Evolutionary conservation across 2,888 invertebrate genomes (phyloP).

Genomic region (Mayetiola destructor): DNA sequence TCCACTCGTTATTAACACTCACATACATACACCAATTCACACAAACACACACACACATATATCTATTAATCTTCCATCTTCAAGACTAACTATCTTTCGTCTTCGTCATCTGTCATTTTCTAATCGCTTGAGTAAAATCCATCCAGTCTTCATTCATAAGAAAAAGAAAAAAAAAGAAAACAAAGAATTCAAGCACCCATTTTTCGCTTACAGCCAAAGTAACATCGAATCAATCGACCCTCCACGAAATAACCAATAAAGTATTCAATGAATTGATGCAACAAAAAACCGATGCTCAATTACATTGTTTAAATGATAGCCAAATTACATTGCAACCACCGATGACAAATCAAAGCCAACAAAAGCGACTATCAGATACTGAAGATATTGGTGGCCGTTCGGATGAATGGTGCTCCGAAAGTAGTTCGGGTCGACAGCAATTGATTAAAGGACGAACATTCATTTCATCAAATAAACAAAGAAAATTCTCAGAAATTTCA

Average conservation of each 20-base stretch:
- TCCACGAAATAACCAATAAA: slow-evolving; percentile 62
- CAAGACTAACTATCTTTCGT: no score
- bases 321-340: neutral
- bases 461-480: neutral
- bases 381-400: neutral
- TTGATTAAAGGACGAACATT: slow-evolving; percentile 16
- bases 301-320: neutral
- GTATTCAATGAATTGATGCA: slow-evolving; percentile 61
- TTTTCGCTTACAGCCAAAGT: slow-evolving; percentile 14
- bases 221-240: slow-evolving; percentile 22
- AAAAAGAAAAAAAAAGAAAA: no score
- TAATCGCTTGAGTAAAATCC: no score
- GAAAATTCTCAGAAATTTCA: neutral
- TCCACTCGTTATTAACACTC: no score
- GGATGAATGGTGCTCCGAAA: slow-evolving; percentile 53
- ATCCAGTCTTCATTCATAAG: no score
- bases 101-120: no score
- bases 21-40: no score
- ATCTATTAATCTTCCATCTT: no score
- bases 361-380: neutral
- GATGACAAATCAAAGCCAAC: neutral
- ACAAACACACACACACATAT: no score
- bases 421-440: slow-evolving; percentile 41
- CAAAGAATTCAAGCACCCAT: no score
- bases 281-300: slow-evolving; percentile 41